Base-by-base conservation (phyloP, 2,113 vertebrate species). In the Nycticebus coucang region DNA sequence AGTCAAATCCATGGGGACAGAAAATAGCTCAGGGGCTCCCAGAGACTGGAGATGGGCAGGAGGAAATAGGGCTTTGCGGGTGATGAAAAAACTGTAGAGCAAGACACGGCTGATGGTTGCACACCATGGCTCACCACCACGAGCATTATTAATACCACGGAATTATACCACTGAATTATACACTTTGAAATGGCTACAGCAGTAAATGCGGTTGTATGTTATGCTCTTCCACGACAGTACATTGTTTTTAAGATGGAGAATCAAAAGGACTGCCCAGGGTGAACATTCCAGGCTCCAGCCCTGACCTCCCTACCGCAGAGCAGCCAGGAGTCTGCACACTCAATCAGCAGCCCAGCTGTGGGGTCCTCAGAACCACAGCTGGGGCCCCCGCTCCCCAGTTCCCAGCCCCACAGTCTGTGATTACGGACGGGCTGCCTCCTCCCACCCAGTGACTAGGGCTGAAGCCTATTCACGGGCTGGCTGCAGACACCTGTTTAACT, bases 121-220 rank as follows among this genome's bases (percentile, higher is more conserved):
- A 2, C 41, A 9, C 1, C 50, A 8, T 45, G 3, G 18, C 0
- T 50, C 45, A 50, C 45, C 45, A 50, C 45, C 45, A 50, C 0
- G 1, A 4, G 13, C 0, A 0, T 1, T 5, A 0, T 1, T 3
- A 35, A 13, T 0, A 7, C 30, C 55, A 7, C 55, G 0, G 55
- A 22, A 5, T 0, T 0, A 11, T 1, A 4, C 7, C 55, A 10
- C 55, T 1, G 55, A 22, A 5, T 0, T 0, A 7, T 1, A 4
- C 7, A 1, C 45, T 33, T 59, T 1, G 30, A 78, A 53, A 5
- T 0, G 45, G 35, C 11, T 30, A 41, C 11, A 12, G 30, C 0
- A 24, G 22, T 13, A 2, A 12, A 17, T 3, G 7, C 10, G 45
- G 45, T 50, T 50, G 9, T 8, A n/a, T 0, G 2, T 35, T 5